A percentile compares a stretch with the other conserved stretches of the same genome.
phyloP scores from a whole-genome alignment of 2,888 invertebrate genomes.

The Scaptomyza caliginosa region DNA sequence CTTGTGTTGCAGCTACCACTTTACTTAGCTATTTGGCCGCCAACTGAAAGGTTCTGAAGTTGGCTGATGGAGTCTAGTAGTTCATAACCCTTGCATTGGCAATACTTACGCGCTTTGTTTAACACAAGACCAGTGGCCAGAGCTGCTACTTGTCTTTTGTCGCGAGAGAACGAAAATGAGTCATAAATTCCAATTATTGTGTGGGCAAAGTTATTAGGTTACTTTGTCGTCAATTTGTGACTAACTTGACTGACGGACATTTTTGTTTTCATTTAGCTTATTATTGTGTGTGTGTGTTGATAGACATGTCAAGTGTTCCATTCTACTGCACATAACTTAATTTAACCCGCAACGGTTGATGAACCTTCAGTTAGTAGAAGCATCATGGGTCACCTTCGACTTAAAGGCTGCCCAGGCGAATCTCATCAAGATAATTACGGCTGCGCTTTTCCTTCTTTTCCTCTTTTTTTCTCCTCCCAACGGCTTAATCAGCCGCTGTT shows the following conservation, averaged over 20 bases:
- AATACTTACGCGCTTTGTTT: slow-evolving; percentile 65
- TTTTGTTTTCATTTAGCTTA: slow-evolving; percentile 67
- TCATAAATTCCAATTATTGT: slow-evolving; percentile 77
- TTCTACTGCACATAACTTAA: slow-evolving; percentile 56
- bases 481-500: slow-evolving; percentile 66
- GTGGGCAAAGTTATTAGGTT: slow-evolving; percentile 74
- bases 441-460: slow-evolving; percentile 28
- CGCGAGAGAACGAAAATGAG: slow-evolving; percentile 34
- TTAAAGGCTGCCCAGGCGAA: slow-evolving; percentile 37
- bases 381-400: slow-evolving; percentile 34
- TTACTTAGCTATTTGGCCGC: slow-evolving; percentile 30
- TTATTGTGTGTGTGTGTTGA: slow-evolving; percentile 7
- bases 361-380: slow-evolving; percentile 32
- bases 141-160: neutral
- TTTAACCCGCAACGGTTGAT: slow-evolving; percentile 52
- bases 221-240: slow-evolving; percentile 58
- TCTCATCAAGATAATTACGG: slow-evolving; percentile 73
- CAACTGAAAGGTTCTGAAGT: slow-evolving; percentile 5
- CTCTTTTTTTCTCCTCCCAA: slow-evolving; percentile 38
- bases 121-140: slow-evolving; percentile 28
- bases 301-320: slow-evolving; percentile 60
- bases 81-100: slow-evolving; percentile 60
- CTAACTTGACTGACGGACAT: slow-evolving; percentile 51
- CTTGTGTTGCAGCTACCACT: slow-evolving; percentile 13
- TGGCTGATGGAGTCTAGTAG: neutral